A percentile compares a stretch with the other conserved stretches of the same genome.
phyloP scores from a whole-genome alignment of 1,140 invertebrate genomes.

The Zaprionus nigranus region DNA sequence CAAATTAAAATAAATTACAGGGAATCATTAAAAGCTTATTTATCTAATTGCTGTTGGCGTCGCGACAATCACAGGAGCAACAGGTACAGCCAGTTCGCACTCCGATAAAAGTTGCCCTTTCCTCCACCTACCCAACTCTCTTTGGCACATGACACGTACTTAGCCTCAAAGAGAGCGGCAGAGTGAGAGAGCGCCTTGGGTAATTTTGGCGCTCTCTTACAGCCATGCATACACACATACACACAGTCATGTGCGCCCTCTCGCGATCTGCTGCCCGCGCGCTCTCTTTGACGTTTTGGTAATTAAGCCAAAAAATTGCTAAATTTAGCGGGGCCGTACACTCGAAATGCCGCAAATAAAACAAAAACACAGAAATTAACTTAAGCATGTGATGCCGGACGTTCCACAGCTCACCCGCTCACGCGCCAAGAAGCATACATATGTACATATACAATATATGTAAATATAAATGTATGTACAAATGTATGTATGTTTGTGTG shows the following conservation, averaged over 20 bases:
- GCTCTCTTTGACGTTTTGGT: conserved; percentile 38
- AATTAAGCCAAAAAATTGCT: conserved; percentile 54
- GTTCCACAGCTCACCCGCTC: conserved; percentile 14
- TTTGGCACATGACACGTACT: conserved; percentile 15
- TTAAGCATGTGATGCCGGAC: conserved; percentile 71
- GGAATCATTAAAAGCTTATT: conserved; percentile 73
- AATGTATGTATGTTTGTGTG: background rate
- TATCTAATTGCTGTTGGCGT: conserved; percentile 69
- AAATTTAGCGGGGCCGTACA: conserved; percentile 62
- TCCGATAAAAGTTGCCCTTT: conserved; percentile 25
- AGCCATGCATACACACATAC: background rate
- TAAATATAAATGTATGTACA: conserved; percentile 10
- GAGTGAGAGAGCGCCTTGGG: background rate
- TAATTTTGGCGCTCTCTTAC: background rate
- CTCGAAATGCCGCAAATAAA: conserved; percentile 48
- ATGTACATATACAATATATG: conserved; percentile 12
- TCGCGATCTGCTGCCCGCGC: conserved; percentile 7
- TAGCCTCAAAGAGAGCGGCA: background rate
- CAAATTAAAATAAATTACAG: conserved; percentile 62
- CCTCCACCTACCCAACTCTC: background rate
- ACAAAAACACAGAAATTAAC: conserved; percentile 54
- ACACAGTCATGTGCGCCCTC: background rate
- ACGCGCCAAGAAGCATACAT: conserved; percentile 13
- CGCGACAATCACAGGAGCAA: conserved; percentile 25
- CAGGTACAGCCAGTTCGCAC: conserved; percentile 13